Evolutionary conservation across 2,888 invertebrate genomes (phyloP), one percentile per base, ranked within the genome.

Genomic region (Patella ulyssiponensis): DNA sequence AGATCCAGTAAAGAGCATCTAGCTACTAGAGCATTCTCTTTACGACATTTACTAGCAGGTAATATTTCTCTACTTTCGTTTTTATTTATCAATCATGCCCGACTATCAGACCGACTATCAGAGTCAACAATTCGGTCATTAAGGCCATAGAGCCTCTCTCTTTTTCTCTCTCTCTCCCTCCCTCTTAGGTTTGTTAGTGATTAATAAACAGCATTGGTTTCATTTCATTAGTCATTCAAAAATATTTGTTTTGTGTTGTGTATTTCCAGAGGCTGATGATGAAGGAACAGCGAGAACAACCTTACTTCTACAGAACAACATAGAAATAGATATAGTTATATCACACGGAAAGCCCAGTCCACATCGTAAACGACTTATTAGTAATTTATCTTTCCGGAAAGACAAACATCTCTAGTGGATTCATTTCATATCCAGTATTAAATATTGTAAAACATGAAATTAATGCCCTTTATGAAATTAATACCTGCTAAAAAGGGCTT

Each of bases 1-100:
- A 91, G 91, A 76, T 92, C 92, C 51, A 92, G 91, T 79, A 93
- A 93, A 82, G 92, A 93, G 80, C 89, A 93, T 75, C 77, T 93
- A 52, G 92, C 93, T 33, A 92, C 92, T 73, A 91, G 92, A 77
- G 89, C 91, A 75, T 91, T 92, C 77, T 90, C 91, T 1, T 85
- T 93, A 20, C 91, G 92, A 44, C 91, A 92, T 76, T 88, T 93
- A 51, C 88, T 93, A 74, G 86, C 85, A 82, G 93, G 93, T 93
- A 84, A 81, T 82, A 71, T 53, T 11, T 52, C 20, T 20, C 20
- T n/a, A 23, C 23, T 44, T n/a, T 69, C 15, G 51, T 71, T 51
- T 71, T 15, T 27, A 9, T 23, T 44, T 1, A 0, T 44, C 44
- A 44, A 44, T 44, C 44, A 44, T 44, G 7, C 9, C 44, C 9